Evolutionary conservation across 2,888 invertebrate species (phyloP), one percentile per base, ranked within the genome.

Genomic region (Heterodera filipjevi): DNA sequence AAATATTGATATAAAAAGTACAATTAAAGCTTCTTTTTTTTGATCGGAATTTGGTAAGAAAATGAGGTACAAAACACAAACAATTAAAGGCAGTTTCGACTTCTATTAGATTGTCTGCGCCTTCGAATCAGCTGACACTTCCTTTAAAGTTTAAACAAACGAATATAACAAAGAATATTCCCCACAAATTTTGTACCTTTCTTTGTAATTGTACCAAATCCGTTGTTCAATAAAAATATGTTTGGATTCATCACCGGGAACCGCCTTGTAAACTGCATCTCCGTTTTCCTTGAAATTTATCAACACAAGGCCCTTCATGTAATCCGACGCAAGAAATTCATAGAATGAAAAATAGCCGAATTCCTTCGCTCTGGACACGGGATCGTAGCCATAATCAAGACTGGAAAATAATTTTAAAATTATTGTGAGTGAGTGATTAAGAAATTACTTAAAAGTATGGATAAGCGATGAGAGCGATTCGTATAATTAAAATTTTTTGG

Each of bases 261-360:
- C 8, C 10, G 59, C 59, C 10, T 10, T 10, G 59, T 27, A 59
- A 10, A 59, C 8, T 1, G 59, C 59, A n/a, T 73, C 49, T 14
- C 73, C 73, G 27, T 49, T 73, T 35, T 64, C 27, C 33, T 3
- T 35, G 64, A 73, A 35, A 35, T 33, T 27, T 12, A 73, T 35
- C 22, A n/a, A 33, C 10, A 73, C 73, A n/a, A 44, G 73, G 33
- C 30, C 49, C 16, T 73, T 73, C 73, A 73, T 73, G 35, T 73
- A 73, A 33, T 73, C 73, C 33, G 73, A 73, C 2, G 59, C 39
- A 1, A 73, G 73, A 33, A 73, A 73, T 16, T 73, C 73, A 14
- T 44, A 73, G 27, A 73, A 35, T 12, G 73, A 73, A 27, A 49
- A 73, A 46, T 73, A 73, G 14, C 73, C 73, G 39, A 73, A 73